phyloP scores from a whole-genome alignment of 1,140 invertebrate genomes.

The Heliconius hewitsoni region DNA sequence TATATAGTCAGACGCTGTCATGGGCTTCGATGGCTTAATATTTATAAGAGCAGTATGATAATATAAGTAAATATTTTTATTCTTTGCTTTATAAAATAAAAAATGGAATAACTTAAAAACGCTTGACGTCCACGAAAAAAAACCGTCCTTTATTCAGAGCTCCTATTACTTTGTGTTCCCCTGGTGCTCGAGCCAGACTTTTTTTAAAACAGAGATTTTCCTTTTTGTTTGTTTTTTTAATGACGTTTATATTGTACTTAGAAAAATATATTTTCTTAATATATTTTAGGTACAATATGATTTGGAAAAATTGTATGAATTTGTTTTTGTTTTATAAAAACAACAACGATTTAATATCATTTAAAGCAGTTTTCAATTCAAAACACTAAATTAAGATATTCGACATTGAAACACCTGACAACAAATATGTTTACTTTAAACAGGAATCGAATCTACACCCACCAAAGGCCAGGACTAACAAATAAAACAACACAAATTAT shows the following conservation, averaged over 20 bases:
- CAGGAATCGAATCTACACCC: background rate
- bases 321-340: too few species aligned
- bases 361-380: background rate
- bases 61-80: background rate
- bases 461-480: background rate
- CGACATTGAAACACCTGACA: too few species aligned
- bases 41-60: background rate
- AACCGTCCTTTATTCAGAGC: slow-evolving; percentile 23
- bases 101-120: background rate
- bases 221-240: slow-evolving; percentile 19
- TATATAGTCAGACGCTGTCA: too few species aligned
- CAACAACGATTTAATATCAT: too few species aligned
- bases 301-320: too few species aligned
- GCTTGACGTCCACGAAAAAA: slow-evolving; percentile 14
- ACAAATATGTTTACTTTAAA: background rate
- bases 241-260: background rate
- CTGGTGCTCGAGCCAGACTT: slow-evolving; percentile 19
- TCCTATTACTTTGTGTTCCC: slow-evolving; percentile 25
- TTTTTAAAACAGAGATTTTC: slow-evolving; percentile 16
- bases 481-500: slow-evolving; percentile 45
- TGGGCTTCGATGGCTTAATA: background rate
- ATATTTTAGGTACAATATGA: too few species aligned
- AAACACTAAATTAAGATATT: background rate
- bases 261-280: background rate
- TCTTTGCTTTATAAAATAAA: background rate